A percentile compares a stretch with the other conserved stretches of the same genome.
These are phyloP conservation scores for Forbesichthys agassizii DNA, from an alignment of 2,113 vertebrate genomes.

Conservation along the genomic window DNA sequence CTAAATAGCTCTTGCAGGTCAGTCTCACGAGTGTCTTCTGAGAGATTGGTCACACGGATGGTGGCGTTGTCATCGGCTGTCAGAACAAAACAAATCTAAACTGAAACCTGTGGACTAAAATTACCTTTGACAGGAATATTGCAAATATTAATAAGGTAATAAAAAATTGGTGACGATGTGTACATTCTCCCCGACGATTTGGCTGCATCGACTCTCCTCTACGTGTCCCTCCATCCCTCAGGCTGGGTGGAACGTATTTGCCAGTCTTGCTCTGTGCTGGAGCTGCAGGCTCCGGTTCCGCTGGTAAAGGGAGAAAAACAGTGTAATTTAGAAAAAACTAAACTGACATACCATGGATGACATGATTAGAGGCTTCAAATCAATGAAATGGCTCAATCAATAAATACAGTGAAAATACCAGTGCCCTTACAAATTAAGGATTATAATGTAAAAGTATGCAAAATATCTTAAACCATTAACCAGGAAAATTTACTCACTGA, in stretches of 20 bases:
- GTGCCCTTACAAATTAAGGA: too few species aligned
- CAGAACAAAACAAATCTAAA: too few species aligned
- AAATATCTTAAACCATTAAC: too few species aligned
- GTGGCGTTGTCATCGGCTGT: conserved; percentile 95
- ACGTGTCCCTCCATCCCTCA: conserved; percentile 86
- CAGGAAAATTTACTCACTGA: too few species aligned
- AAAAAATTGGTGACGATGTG: too few species aligned
- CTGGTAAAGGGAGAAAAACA: background rate
- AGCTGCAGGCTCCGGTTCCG: conserved; percentile 86
- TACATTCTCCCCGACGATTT: conserved; percentile 84
- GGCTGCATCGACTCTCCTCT: conserved; percentile 96
- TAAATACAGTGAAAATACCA: too few species aligned
- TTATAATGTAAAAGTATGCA: too few species aligned
- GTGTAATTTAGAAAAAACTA: background rate
- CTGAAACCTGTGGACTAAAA: background rate
- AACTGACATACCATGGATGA: too few species aligned
- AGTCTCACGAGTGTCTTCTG: conserved; percentile 95
- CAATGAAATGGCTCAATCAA: too few species aligned
- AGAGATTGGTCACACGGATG: conserved; percentile 96
- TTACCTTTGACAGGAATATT: background rate
- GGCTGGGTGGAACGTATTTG: conserved; percentile 91
- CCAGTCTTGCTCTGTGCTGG: conserved; percentile 90
- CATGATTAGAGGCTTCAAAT: too few species aligned
- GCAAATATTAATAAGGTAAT: background rate
- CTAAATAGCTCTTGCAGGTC: conserved; percentile 97